Evolutionary conservation across 2,797 vertebrate species (phyloP).

Genomic region (Melanotaenia pygmaea): DNA sequence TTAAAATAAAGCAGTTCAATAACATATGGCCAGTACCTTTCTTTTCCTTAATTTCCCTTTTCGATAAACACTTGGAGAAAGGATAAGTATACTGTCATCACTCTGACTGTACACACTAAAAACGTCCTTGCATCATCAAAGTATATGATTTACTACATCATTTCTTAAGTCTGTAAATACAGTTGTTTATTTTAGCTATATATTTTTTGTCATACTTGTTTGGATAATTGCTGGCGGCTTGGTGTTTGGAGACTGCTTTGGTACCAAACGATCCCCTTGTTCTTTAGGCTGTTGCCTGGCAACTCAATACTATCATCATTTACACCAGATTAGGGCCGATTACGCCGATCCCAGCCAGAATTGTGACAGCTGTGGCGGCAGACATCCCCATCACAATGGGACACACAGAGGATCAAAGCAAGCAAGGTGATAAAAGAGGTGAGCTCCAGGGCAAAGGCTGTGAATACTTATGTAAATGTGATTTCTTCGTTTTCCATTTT

Average conservation of each 20-base stretch:
- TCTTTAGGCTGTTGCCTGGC: slow-evolving; percentile 18
- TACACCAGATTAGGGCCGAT: slow-evolving; percentile 10
- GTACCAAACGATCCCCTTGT: slow-evolving; percentile 3
- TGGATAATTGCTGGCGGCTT: background rate
- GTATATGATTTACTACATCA: background rate
- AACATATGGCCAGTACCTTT: background rate
- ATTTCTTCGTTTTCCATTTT: no score
- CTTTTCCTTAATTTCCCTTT: background rate
- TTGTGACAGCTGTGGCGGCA: background rate
- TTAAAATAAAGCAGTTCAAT: background rate
- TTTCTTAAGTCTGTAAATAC: background rate
- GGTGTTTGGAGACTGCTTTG: background rate
- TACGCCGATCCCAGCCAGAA: slow-evolving; percentile 9
- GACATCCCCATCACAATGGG: background rate
- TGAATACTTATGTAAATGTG: no score
- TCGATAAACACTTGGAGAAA: background rate
- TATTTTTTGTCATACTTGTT: background rate
- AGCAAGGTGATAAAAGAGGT: background rate
- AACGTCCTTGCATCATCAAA: background rate
- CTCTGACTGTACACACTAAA: background rate
- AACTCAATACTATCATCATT: slow-evolving; percentile 20
- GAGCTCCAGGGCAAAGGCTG: no score
- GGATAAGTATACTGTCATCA: background rate
- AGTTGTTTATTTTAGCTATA: background rate
- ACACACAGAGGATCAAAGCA: background rate